Evolutionary conservation across 1,140 invertebrate genomes (phyloP).

Genomic region (Oscheius sp.): DNA sequence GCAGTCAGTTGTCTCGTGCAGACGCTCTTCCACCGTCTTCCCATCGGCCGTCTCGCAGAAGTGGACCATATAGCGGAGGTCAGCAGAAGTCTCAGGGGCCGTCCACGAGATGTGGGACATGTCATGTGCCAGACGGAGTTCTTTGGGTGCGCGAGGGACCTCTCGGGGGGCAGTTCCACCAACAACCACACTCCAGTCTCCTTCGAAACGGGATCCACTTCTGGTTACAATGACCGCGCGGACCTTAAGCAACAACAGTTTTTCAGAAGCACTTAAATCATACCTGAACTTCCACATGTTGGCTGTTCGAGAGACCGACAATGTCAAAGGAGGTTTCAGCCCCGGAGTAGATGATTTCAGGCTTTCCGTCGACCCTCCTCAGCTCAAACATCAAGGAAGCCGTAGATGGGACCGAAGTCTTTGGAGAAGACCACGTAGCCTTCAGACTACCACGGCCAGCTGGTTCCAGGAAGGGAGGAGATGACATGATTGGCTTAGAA

Average conservation of each 20-base stretch:
- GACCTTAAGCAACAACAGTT: no score
- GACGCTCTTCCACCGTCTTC: not conserved
- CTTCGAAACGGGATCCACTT: slow-evolving; percentile 48
- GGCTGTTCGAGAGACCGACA: slow-evolving; percentile 46
- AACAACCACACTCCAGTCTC: slow-evolving; percentile 51
- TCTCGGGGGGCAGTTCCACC: slow-evolving; percentile 48
- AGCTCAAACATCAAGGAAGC: slow-evolving; percentile 47
- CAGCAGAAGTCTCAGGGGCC: not conserved
- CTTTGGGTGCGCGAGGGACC: slow-evolving; percentile 37
- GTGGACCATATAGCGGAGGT: not conserved
- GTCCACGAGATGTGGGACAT: not conserved
- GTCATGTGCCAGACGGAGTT: slow-evolving; percentile 37
- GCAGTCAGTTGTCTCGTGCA: slow-evolving; percentile 9
- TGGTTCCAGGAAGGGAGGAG: slow-evolving; percentile 15
- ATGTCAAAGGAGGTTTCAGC: slow-evolving; percentile 38
- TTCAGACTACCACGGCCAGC: slow-evolving; percentile 7
- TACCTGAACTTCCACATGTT: slow-evolving; percentile 52
- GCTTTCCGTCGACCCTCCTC: slow-evolving; percentile 51
- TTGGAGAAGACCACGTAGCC: slow-evolving; percentile 32
- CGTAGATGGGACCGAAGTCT: not conserved
- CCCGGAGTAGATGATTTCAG: slow-evolving; percentile 53
- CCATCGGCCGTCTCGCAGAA: slow-evolving; percentile 23
- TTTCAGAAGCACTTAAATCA: no score
- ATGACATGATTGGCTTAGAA: not conserved
- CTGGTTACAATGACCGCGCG: slow-evolving; percentile 50